These are phyloP conservation scores for Parelbella ahira DNA, from an alignment of 2,888 invertebrate genomes.

Conservation along the genomic window DNA sequence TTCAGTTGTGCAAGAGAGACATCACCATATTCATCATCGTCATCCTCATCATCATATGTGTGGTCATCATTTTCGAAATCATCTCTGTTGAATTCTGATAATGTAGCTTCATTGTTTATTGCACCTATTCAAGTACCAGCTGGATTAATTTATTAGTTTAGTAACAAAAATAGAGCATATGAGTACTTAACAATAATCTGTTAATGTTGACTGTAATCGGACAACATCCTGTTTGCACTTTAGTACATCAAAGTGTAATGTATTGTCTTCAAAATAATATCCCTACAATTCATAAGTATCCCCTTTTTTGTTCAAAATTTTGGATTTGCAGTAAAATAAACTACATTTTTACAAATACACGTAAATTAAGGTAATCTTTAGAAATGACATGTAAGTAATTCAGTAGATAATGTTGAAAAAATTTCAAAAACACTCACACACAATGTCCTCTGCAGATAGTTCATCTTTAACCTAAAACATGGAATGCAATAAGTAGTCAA, in stretches of 20 bases:
- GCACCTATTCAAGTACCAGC: slow-evolving; percentile 40
- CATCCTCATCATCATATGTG: slow-evolving; percentile 38
- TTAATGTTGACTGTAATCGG: too few species aligned
- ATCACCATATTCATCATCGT: slow-evolving; percentile 52
- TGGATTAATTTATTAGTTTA: slow-evolving; percentile 9
- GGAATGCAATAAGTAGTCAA: background rate
- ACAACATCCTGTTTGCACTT: too few species aligned
- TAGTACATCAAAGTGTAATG: too few species aligned
- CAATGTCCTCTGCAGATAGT: slow-evolving; percentile 56
- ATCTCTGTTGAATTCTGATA: slow-evolving; percentile 42
- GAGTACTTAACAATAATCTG: too few species aligned
- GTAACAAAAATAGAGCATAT: background rate
- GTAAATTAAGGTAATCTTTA: too few species aligned
- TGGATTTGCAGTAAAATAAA: too few species aligned
- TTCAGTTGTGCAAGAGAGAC: slow-evolving; percentile 59
- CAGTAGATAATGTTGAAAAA: too few species aligned
- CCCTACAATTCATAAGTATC: too few species aligned
- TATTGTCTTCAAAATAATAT: too few species aligned
- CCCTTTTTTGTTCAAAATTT: too few species aligned
- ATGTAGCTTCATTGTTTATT: slow-evolving; percentile 44
- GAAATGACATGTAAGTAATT: too few species aligned
- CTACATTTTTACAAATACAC: too few species aligned
- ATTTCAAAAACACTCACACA: slow-evolving; percentile 50
- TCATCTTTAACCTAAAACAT: slow-evolving; percentile 65
- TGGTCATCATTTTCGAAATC: slow-evolving; percentile 36